Percentiles rank a stretch among this genome's conserved stretches.
Evolutionary conservation across 2,888 invertebrate genomes (phyloP).

Genomic region (Hoplodrina ambigua): DNA sequence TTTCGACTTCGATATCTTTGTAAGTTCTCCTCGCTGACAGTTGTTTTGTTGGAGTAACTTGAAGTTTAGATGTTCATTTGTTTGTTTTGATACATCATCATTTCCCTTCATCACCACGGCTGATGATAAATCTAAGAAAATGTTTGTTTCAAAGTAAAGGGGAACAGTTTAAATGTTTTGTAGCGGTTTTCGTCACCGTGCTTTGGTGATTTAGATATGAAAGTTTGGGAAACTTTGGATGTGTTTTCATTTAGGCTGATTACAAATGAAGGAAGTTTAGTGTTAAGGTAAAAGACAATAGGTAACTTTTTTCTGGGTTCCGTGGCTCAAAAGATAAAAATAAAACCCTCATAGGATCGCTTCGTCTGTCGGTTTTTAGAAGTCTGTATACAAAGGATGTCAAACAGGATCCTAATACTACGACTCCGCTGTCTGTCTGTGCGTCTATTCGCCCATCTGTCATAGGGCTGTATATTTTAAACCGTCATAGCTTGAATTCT

Average conservation of each 20-base stretch:
- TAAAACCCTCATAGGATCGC: no score
- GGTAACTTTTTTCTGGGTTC: no score
- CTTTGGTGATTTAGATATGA: conserved; percentile 23
- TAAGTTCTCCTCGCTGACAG: conserved; percentile 56
- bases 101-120: conserved; percentile 53
- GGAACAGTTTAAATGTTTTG: conserved; percentile 47
- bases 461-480: no score
- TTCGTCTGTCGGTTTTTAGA: no score
- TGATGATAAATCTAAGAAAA: conserved; percentile 48
- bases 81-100: conserved; percentile 71
- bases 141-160: conserved; percentile 47
- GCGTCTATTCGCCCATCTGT: no score
- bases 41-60: conserved; percentile 73
- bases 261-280: neutral
- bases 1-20: neutral
- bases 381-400: no score
- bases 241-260: neutral
- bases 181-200: neutral
- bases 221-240: conserved; percentile 6
- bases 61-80: conserved; percentile 76
- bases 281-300: no score
- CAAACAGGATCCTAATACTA: no score
- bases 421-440: no score
- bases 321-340: no score
- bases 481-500: no score